Evolutionary conservation across 2,888 invertebrate species (phyloP).

Genomic region (Pandemis cinnamomeana): DNA sequence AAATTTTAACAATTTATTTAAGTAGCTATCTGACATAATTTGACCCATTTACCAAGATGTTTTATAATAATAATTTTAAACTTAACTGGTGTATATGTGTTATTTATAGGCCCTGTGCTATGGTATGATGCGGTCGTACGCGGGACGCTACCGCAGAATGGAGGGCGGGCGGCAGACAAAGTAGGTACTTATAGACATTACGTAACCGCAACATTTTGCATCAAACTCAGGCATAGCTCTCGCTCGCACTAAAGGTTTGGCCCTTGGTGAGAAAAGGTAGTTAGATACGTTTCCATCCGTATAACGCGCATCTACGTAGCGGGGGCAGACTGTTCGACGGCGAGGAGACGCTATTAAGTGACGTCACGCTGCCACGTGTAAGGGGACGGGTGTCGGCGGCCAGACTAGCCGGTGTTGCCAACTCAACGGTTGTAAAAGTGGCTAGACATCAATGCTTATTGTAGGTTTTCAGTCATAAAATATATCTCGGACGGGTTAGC

Average conservation of each 20-base stretch:
- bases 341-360: slow-evolving; percentile 71
- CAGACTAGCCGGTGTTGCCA: background rate
- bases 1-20: too few relatives aligned
- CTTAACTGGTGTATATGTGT: background rate
- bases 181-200: slow-evolving; percentile 4
- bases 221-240: background rate
- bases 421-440: background rate
- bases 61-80: too few relatives aligned
- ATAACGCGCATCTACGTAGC: slow-evolving; percentile 25
- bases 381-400: slow-evolving; percentile 46
- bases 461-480: too few relatives aligned
- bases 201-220: slow-evolving; percentile 13
- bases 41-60: too few relatives aligned
- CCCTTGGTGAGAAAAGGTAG: slow-evolving; percentile 1
- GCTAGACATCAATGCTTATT: background rate
- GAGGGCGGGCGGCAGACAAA: slow-evolving; percentile 54
- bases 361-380: slow-evolving; percentile 71
- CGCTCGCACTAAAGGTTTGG: background rate
- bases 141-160: slow-evolving; percentile 46
- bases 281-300: slow-evolving; percentile 13
- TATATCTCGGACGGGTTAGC: too few relatives aligned
- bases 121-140: slow-evolving; percentile 21
- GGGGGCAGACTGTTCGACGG: slow-evolving; percentile 71
- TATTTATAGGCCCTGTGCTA: background rate
- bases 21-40: too few relatives aligned